Evolutionary conservation across 2,113 vertebrate species (phyloP).

Genomic region (Neopipo cinnamomea): DNA sequence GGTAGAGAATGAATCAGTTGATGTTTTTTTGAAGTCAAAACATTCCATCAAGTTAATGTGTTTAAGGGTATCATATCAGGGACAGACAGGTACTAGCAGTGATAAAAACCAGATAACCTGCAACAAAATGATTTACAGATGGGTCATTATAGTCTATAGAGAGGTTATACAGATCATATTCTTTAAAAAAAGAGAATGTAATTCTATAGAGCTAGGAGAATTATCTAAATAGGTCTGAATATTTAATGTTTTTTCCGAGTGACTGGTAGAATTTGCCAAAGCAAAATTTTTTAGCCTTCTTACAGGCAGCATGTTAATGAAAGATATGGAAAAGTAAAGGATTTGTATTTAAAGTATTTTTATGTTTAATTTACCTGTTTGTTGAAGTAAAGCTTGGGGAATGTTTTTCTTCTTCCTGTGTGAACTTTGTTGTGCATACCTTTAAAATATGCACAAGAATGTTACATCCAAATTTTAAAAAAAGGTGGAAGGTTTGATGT

Average conservation of each 20-base stretch:
- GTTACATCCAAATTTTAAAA: background rate
- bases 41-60: conserved; percentile 74
- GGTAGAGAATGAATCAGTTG: conserved; percentile 51
- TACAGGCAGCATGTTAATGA: background rate
- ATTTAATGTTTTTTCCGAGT: conserved; percentile 15
- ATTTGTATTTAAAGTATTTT: conserved; percentile 2
- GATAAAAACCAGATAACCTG: conserved; percentile 78
- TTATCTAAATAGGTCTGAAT: conserved; percentile 40
- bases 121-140: conserved; percentile 74
- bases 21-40: conserved; percentile 73
- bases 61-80: conserved; percentile 74
- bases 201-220: conserved; percentile 27
- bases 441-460: background rate
- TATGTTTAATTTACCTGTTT: conserved; percentile 26
- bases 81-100: conserved; percentile 77
- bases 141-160: conserved; percentile 62
- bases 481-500: background rate
- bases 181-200: conserved; percentile 50
- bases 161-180: conserved; percentile 55
- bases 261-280: conserved; percentile 8
- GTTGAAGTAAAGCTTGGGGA: conserved; percentile 10
- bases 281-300: background rate
- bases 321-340: background rate
- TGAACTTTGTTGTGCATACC: background rate
- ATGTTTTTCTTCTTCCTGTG: background rate